phyloP scores from a whole-genome alignment of 1,140 invertebrate genomes.

The Ladona fulva region DNA sequence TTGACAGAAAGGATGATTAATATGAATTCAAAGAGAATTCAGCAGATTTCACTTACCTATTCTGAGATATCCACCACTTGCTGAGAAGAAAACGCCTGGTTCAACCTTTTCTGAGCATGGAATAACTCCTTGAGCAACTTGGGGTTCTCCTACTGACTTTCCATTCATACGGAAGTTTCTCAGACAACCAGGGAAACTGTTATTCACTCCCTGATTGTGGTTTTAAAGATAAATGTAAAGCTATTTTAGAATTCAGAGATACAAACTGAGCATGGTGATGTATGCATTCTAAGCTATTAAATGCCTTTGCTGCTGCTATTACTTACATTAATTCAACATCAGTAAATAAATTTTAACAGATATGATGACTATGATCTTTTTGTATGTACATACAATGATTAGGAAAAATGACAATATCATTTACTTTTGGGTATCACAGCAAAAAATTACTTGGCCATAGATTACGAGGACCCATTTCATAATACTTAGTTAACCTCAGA shows the following conservation, averaged over 20 bases:
- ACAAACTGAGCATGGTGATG: constrained; percentile 33
- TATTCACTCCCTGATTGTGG: constrained; percentile 42
- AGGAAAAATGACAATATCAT: too few relatives aligned
- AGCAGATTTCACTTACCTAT: constrained; percentile 44
- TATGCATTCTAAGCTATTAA: constrained; percentile 27
- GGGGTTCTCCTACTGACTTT: constrained; percentile 48
- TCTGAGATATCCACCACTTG: constrained; percentile 56
- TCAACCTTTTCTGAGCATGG: constrained; percentile 77
- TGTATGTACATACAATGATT: too few relatives aligned
- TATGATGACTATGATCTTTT: too few relatives aligned
- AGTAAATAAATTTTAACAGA: too few relatives aligned
- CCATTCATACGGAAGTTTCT: constrained; percentile 67
- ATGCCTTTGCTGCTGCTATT: constrained; percentile 17
- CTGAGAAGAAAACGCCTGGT: constrained; percentile 79
- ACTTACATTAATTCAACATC: too few relatives aligned
- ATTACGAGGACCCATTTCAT: too few relatives aligned
- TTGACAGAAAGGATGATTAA: too few relatives aligned
- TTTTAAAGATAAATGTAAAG: too few relatives aligned
- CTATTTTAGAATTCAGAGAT: background rate
- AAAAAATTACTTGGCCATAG: too few relatives aligned
- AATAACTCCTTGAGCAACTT: constrained; percentile 49
- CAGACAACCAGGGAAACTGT: constrained; percentile 79
- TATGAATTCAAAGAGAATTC: too few relatives aligned
- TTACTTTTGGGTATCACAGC: too few relatives aligned
- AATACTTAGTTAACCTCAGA: too few relatives aligned